A percentile compares a stretch with the other conserved stretches of the same genome.
These are phyloP conservation scores for Antennarius maculatus DNA, from an alignment of 2,797 vertebrate genomes.

Conservation along the genomic window DNA sequence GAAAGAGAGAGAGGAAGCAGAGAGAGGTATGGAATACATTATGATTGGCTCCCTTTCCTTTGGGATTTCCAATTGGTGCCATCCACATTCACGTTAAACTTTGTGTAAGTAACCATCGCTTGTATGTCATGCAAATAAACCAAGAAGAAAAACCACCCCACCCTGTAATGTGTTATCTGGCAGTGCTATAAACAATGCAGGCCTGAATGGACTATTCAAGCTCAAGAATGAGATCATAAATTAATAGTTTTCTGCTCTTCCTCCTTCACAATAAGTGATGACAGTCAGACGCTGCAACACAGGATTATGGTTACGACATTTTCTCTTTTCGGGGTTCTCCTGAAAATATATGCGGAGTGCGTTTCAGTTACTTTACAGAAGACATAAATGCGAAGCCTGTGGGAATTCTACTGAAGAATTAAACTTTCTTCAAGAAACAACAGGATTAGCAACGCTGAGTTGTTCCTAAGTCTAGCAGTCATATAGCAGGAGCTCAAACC, in stretches of 20 bases:
- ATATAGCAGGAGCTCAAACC: too few relatives aligned
- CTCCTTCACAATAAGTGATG: conserved; percentile 37
- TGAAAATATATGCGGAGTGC: background rate
- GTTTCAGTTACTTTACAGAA: too few relatives aligned
- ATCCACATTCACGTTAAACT: conserved; percentile 59
- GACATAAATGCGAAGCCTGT: too few relatives aligned
- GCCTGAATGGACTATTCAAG: conserved; percentile 46
- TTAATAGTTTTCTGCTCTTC: conserved; percentile 35
- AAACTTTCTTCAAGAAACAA: too few relatives aligned
- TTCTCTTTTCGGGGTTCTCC: background rate
- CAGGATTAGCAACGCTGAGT: too few relatives aligned
- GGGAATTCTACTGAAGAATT: too few relatives aligned
- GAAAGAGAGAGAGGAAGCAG: conserved; percentile 23
- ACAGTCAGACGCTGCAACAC: background rate
- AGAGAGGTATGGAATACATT: conserved; percentile 55
- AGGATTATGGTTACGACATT: conserved; percentile 3
- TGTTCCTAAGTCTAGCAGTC: too few relatives aligned
- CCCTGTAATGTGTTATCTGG: conserved; percentile 45
- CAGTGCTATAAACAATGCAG: conserved; percentile 16
- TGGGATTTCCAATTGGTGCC: conserved; percentile 55
- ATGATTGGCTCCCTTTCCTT: conserved; percentile 42
- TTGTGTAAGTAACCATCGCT: conserved; percentile 14
- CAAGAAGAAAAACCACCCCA: conserved; percentile 29
- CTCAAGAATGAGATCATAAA: conserved; percentile 46
- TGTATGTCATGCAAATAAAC: conserved; percentile 54